A percentile compares a stretch with the other conserved stretches of the same genome.
Conservation (phyloP, 2,113 vertebrate genomes). For the Ramphastos sulfuratus region DNA sequence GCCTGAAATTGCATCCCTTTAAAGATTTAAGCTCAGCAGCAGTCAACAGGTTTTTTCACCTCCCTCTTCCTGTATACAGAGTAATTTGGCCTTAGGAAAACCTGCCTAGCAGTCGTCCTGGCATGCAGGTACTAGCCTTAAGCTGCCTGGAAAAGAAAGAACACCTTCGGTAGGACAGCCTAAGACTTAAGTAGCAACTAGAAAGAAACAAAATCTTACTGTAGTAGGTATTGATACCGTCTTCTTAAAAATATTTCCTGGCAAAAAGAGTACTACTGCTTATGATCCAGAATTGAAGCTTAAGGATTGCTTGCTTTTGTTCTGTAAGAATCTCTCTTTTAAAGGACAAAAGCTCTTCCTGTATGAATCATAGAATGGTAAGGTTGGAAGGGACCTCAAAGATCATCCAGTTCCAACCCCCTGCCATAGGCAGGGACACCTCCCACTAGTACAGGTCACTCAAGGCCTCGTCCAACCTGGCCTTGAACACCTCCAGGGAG, state of each 20-base stretch:
- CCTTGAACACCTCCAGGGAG: too few relatives aligned
- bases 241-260: not conserved
- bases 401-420: too few relatives aligned
- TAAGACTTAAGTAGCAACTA: not conserved
- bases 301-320: not conserved
- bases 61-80: not conserved
- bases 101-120: not conserved
- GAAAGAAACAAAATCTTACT: not conserved
- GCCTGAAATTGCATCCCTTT: not conserved
- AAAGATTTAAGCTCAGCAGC: not conserved
- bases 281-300: not conserved
- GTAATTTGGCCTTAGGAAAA: conserved; percentile 18
- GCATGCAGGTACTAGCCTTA: conserved; percentile 36
- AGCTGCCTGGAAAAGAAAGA: conserved; percentile 16
- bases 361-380: not conserved
- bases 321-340: not conserved
- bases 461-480: too few relatives aligned
- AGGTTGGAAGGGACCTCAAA: too few relatives aligned
- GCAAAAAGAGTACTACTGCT: not conserved
- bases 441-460: too few relatives aligned
- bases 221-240: not conserved
- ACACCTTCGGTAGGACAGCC: not conserved
- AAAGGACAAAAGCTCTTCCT: not conserved
- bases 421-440: too few relatives aligned
- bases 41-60: conserved; percentile 26